Conservation (phyloP, 2,888 invertebrate species). For the Nesidiocoris tenuis region DNA sequence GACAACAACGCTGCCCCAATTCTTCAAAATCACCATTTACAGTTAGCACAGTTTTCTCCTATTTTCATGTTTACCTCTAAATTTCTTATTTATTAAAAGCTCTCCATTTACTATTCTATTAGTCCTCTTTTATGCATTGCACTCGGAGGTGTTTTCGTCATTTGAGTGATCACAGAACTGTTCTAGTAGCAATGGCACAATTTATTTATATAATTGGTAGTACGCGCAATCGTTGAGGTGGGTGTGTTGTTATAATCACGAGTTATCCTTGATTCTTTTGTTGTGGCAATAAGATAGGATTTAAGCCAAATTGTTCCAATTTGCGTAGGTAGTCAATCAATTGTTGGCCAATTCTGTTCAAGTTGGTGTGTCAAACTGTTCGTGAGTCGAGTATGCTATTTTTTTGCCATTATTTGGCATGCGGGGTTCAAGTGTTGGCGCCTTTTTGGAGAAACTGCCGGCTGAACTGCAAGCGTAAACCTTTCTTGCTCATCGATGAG, state of each 20-base stretch:
- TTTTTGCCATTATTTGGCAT: too few relatives aligned
- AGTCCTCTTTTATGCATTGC: background rate
- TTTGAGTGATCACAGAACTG: too few relatives aligned
- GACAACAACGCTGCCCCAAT: background rate
- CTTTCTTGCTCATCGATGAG: too few relatives aligned
- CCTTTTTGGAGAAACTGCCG: too few relatives aligned
- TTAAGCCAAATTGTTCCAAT: background rate
- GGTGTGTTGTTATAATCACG: slow-evolving; percentile 23
- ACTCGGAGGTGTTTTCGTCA: background rate
- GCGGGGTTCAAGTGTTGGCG: too few relatives aligned
- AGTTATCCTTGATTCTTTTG: slow-evolving; percentile 24
- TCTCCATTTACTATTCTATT: background rate
- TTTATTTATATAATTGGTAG: background rate
- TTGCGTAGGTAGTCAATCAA: too few relatives aligned
- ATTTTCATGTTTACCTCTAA: background rate
- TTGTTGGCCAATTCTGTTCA: too few relatives aligned
- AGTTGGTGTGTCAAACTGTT: too few relatives aligned
- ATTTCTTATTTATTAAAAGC: background rate
- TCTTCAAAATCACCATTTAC: background rate
- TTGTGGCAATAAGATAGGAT: slow-evolving; percentile 31
- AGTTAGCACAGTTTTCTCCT: background rate
- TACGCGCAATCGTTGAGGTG: slow-evolving; percentile 15
- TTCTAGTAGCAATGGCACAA: slow-evolving; percentile 7
- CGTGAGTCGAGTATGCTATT: too few relatives aligned
- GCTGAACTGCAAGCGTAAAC: too few relatives aligned